Conservation (phyloP, 2,888 invertebrate species). For the Griposia aprilina region DNA sequence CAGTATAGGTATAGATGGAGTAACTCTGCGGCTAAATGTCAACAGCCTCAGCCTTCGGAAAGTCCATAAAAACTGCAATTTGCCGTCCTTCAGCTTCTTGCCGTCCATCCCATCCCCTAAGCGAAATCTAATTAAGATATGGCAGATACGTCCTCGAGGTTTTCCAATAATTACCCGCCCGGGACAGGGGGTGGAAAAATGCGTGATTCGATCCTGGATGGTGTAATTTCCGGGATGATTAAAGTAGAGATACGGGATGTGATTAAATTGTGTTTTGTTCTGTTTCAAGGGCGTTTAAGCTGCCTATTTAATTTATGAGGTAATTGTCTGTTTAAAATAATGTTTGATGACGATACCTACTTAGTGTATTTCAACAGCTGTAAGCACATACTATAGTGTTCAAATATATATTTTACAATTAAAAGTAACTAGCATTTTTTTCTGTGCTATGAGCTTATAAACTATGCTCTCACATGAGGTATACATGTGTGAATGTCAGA, state of each 20-base stretch:
- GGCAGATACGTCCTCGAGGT: conserved; percentile 51
- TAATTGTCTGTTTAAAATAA: too few species aligned
- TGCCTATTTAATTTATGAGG: too few species aligned
- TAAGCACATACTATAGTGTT: too few species aligned
- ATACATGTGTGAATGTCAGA: too few species aligned
- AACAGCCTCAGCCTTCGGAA: conserved; percentile 1
- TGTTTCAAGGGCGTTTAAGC: conserved; percentile 9
- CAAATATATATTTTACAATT: too few species aligned
- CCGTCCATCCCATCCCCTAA: conserved; percentile 9
- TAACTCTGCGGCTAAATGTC: background rate
- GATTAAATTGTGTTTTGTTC: conserved; percentile 31
- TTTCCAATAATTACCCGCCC: conserved; percentile 57
- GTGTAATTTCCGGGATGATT: conserved; percentile 55
- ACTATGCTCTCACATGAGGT: too few species aligned
- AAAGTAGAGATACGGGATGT: conserved; percentile 26
- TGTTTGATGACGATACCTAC: too few species aligned
- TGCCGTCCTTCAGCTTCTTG: conserved; percentile 29
- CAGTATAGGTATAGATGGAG: background rate
- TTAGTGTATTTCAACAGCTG: too few species aligned
- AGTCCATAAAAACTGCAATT: conserved; percentile 55
- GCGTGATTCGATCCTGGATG: conserved; percentile 28
- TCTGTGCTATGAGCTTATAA: too few species aligned
- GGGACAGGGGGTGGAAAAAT: conserved; percentile 43
- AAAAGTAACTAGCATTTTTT: too few species aligned
- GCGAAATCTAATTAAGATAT: conserved; percentile 63